These are phyloP conservation scores for Centruroides sculpturatus DNA, from an alignment of 1,140 invertebrate genomes.

Conservation along the genomic window DNA sequence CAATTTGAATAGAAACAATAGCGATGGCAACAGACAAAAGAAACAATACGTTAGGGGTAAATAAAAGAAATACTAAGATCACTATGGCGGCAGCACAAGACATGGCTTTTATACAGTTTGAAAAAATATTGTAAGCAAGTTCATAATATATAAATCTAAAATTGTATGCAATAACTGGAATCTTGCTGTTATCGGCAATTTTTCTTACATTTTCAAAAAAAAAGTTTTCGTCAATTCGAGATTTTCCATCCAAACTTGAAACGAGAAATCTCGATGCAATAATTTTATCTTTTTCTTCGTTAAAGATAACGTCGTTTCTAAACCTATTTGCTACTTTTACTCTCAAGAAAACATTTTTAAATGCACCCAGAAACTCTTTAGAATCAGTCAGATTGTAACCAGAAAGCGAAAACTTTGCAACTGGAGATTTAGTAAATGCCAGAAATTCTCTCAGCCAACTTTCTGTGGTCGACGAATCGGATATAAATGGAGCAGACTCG, in stretches of 20 bases:
- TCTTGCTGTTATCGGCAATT: constrained; percentile 55
- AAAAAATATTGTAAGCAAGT: constrained; percentile 77
- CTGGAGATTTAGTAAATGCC: constrained; percentile 53
- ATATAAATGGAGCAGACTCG: constrained; percentile 63
- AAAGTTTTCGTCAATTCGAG: constrained; percentile 76
- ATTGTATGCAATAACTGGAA: constrained; percentile 81
- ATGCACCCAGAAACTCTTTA: constrained; percentile 49
- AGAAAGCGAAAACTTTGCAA: constrained; percentile 42
- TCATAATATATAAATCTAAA: constrained; percentile 85
- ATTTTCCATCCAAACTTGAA: constrained; percentile 73
- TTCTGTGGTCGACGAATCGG: constrained; percentile 58
- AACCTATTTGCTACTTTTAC: constrained; percentile 40
- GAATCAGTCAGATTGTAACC: constrained; percentile 61
- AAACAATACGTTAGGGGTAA: constrained; percentile 85
- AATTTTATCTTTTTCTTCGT: constrained; percentile 52
- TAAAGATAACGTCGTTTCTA: constrained; percentile 69
- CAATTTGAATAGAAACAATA: constrained; percentile 84
- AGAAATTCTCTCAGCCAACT: constrained; percentile 78
- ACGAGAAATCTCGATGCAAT: constrained; percentile 70
- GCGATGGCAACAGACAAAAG: constrained; percentile 88
- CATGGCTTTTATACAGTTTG: constrained; percentile 64
- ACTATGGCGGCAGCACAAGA: constrained; percentile 63
- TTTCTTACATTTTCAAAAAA: constrained; percentile 65
- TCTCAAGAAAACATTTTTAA: constrained; percentile 43
- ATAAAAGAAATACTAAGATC: constrained; percentile 88